Percentiles rank a stretch among this genome's conserved stretches.
phyloP scores from a whole-genome alignment of 2,888 invertebrate species.

The Cephus runcator region DNA sequence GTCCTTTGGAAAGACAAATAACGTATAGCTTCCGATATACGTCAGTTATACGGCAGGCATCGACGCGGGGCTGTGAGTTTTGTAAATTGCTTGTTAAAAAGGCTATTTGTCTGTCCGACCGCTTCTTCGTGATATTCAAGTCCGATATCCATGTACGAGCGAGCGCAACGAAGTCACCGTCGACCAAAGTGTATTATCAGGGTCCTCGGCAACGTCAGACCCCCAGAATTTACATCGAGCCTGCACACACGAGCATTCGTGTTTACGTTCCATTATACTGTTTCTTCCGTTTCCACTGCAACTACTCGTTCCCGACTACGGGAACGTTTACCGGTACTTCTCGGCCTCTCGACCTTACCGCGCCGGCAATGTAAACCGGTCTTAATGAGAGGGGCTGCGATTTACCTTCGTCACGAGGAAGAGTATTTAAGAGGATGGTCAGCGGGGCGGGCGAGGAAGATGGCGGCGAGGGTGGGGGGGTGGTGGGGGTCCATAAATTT shows the following conservation, averaged over 20 bases:
- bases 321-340: conserved; percentile 19
- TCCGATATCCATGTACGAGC: neutral
- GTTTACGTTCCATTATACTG: conserved; percentile 32
- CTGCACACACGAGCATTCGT: conserved; percentile 24
- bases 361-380: conserved; percentile 23
- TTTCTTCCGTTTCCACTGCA: conserved; percentile 27
- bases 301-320: conserved; percentile 17
- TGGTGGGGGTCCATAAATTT: neutral
- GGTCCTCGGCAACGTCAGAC: neutral
- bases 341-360: neutral
- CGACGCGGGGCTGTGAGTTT: neutral
- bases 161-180: neutral
- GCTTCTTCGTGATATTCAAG: neutral
- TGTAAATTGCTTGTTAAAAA: neutral
- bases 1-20: neutral
- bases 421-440: neutral
- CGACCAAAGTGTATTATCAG: neutral
- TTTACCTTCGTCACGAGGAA: neutral
- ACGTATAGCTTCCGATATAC: neutral
- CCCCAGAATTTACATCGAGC: neutral
- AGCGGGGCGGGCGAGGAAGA: too few species aligned
- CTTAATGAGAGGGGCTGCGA: conserved; percentile 18
- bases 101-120: neutral
- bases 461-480: too few species aligned
- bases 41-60: neutral